Base-by-base conservation (phyloP, 2,797 vertebrate genomes). In the Fundulus diaphanus region DNA sequence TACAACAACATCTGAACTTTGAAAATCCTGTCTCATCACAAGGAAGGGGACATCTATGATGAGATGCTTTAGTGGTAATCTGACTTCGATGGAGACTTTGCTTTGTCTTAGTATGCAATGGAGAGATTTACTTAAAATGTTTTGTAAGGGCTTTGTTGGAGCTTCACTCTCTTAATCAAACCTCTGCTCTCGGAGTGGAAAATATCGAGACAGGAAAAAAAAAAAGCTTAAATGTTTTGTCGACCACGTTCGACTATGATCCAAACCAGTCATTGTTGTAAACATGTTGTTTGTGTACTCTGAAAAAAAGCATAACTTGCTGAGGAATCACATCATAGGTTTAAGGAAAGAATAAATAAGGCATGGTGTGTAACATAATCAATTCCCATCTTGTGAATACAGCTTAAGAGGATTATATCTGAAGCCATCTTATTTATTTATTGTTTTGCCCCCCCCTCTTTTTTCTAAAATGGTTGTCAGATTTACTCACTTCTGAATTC, bases 1-100 rank as follows among this genome's bases (percentile, higher is more conserved):
- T 70, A 76, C 59, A 76, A 78, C 76, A 77, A 69, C 72, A 82
- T 86, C 76, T 86, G 82, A 87, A 86, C 78, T 81, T 15, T 0
- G 71, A 65, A 87, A 90, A 88, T 86, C 84, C 78, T 78, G 37
- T 87, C 72, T 88, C 78, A 79, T 78, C 22, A 4, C 42, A 67
- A 75, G 48, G 63, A 84, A 70, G 8, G 13, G 66, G 72, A 85
- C 72, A 81, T 78, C 35, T 65, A 71, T 68, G 72, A 68, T 78
- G 7, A 76, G 78, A 61, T 72, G 56, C 48, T 67, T 81, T 73
- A 20, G 54, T 73, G 8, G 68, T 90, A 82, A 85, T 88, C 77
- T 33, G 48, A 37, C 37, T 66, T 78, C 11, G 22, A 79, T 68
- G 70, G 74, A 82, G 74, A 67, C 68, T 77, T 59, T 68, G 56